phyloP scores from a whole-genome alignment of 2,113 vertebrate species.

The Mohoua ochrocephala region DNA sequence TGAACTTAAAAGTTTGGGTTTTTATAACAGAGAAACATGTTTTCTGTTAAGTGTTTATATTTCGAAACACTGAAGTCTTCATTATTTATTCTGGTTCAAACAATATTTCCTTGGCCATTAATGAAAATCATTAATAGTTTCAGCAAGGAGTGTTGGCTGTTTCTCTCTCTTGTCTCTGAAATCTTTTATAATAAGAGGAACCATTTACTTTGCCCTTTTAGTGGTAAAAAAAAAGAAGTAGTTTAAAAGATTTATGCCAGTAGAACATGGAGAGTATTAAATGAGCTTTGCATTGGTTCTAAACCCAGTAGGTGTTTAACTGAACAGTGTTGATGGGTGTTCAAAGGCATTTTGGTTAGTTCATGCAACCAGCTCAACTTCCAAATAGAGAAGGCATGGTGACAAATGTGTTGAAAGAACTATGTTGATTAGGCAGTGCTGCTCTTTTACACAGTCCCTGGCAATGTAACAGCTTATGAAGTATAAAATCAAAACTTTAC shows the following conservation, averaged over 20 bases:
- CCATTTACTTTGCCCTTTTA: neutral
- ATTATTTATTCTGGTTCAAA: neutral
- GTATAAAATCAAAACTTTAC: neutral
- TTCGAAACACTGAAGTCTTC: neutral
- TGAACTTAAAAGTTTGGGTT: neutral
- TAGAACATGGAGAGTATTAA: neutral
- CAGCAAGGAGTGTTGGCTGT: neutral
- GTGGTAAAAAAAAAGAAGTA: neutral
- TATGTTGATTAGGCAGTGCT: neutral
- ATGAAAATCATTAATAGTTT: neutral
- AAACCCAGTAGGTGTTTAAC: neutral
- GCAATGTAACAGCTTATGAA: neutral
- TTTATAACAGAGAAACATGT: neutral
- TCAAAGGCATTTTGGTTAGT: neutral
- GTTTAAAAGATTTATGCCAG: neutral
- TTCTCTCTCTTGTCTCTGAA: neutral
- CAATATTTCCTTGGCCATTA: neutral
- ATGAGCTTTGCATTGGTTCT: neutral
- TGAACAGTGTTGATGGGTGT: neutral
- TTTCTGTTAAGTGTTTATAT: neutral
- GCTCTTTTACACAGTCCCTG: neutral
- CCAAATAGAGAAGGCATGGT: neutral
- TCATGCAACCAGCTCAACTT: neutral
- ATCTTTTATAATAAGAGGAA: neutral
- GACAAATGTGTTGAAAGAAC: neutral